phyloP scores from a whole-genome alignment of 2,888 invertebrate genomes.

The Tigriopus californicus region DNA sequence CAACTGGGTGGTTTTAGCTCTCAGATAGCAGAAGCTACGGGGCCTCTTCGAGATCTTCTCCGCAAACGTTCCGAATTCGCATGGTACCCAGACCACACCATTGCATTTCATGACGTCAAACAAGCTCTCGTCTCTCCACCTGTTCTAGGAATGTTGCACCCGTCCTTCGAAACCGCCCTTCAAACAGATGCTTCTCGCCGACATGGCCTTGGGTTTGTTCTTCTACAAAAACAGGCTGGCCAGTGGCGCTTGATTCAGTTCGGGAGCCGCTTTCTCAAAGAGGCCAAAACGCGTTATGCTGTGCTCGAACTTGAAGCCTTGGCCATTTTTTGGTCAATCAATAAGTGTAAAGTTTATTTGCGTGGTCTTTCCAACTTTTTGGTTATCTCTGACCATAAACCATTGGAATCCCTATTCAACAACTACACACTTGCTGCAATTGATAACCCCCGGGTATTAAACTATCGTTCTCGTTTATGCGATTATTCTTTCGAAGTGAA shows the following conservation, averaged over 20 bases:
- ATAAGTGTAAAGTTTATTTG: too few species aligned
- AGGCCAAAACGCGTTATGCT: too few species aligned
- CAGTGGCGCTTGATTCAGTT: constrained; percentile 17
- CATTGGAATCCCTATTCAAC: too few species aligned
- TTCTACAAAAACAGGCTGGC: not conserved
- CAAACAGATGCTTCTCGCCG: constrained; percentile 9
- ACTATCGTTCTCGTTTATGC: too few species aligned
- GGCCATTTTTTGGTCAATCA: too few species aligned
- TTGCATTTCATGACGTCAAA: constrained; percentile 12
- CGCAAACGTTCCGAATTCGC: not conserved
- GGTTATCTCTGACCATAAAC: too few species aligned
- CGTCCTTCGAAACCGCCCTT: not conserved
- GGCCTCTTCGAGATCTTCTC: constrained; percentile 7
- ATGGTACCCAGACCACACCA: constrained; percentile 4
- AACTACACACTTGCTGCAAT: too few species aligned
- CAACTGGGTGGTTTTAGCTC: constrained; percentile 13
- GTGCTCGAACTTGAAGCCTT: too few species aligned
- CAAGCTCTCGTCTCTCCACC: not conserved
- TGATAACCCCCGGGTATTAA: too few species aligned
- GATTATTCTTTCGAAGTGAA: too few species aligned
- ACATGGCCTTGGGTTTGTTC: constrained; percentile 2
- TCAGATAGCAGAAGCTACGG: not conserved
- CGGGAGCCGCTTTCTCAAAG: not conserved
- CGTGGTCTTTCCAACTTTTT: too few species aligned
- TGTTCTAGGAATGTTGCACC: constrained; percentile 3